Evolutionary conservation across 2,888 invertebrate genomes (phyloP).

Genomic region (Trisateles emortualis): DNA sequence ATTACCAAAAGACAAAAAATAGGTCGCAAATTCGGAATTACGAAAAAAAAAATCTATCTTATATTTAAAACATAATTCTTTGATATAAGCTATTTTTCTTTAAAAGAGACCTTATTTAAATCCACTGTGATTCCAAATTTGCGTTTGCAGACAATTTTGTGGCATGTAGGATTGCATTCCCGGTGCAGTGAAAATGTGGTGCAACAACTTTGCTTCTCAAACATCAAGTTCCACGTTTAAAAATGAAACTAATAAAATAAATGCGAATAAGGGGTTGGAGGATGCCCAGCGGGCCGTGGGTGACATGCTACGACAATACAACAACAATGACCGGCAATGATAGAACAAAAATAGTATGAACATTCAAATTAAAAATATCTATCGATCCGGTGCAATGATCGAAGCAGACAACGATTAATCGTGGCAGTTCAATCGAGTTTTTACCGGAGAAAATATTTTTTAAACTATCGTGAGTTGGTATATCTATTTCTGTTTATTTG

Average conservation of each 20-base stretch:
- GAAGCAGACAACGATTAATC: slow-evolving; percentile 72
- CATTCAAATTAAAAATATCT: slow-evolving; percentile 76
- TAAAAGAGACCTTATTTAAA: not conserved
- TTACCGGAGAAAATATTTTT: not conserved
- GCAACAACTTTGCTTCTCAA: slow-evolving; percentile 64
- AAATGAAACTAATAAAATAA: slow-evolving; percentile 78
- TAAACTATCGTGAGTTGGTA: not conserved
- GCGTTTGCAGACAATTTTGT: slow-evolving; percentile 7
- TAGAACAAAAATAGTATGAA: slow-evolving; percentile 62
- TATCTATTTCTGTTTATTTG: too few relatives aligned
- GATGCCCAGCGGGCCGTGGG: slow-evolving; percentile 85
- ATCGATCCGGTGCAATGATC: slow-evolving; percentile 81
- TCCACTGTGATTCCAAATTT: not conserved
- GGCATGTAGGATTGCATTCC: slow-evolving; percentile 37
- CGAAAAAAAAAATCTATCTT: not conserved
- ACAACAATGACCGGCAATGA: slow-evolving; percentile 28
- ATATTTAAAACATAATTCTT: too few relatives aligned
- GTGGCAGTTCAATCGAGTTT: slow-evolving; percentile 73
- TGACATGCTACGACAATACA: slow-evolving; percentile 79
- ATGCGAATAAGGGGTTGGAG: slow-evolving; percentile 87
- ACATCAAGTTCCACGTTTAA: slow-evolving; percentile 60
- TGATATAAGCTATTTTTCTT: not conserved
- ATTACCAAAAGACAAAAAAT: not conserved
- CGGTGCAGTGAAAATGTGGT: slow-evolving; percentile 69
- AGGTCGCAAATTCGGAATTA: not conserved